Evolutionary conservation across 2,113 vertebrate species (phyloP).

Genomic region (Callaeas wilsoni): DNA sequence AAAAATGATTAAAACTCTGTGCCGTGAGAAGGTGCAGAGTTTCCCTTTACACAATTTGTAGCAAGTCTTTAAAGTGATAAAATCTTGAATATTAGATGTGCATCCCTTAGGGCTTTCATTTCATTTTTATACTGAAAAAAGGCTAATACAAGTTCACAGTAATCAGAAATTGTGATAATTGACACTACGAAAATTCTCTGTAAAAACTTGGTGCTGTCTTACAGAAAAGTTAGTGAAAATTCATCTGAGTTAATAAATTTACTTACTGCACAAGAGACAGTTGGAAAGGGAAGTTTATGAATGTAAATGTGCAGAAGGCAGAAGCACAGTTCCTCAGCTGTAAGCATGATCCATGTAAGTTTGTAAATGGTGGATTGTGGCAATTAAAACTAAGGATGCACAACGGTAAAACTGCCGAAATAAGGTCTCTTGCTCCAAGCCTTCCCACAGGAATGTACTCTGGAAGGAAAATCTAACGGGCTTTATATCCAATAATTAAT

Average conservation of each 20-base stretch:
- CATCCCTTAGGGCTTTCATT: slow-evolving; percentile 55
- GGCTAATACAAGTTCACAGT: slow-evolving; percentile 47
- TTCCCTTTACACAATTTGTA: slow-evolving; percentile 56
- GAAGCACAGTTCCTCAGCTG: not conserved
- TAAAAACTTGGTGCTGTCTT: slow-evolving; percentile 1
- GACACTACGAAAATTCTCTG: not conserved
- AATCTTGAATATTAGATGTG: slow-evolving; percentile 54
- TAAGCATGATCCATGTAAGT: slow-evolving; percentile 39
- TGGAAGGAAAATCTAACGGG: not conserved
- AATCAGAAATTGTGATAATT: slow-evolving; percentile 57
- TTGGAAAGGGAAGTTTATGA: slow-evolving; percentile 11
- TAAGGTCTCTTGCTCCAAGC: not conserved
- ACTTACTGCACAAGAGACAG: not conserved
- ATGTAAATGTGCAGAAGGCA: slow-evolving; percentile 1
- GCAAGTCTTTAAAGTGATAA: slow-evolving; percentile 54
- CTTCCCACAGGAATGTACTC: slow-evolving; percentile 5
- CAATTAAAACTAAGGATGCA: slow-evolving; percentile 44
- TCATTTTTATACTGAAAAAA: slow-evolving; percentile 49
- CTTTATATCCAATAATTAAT: slow-evolving; percentile 24
- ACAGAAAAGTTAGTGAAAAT: slow-evolving; percentile 36
- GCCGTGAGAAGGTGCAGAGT: slow-evolving; percentile 49
- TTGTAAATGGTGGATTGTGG: slow-evolving; percentile 1
- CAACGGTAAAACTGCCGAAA: slow-evolving; percentile 38
- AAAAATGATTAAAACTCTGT: slow-evolving; percentile 55
- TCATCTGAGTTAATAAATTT: slow-evolving; percentile 19